Conservation (phyloP, 2,888 invertebrate species). For the Temnothorax unifasciatus region DNA sequence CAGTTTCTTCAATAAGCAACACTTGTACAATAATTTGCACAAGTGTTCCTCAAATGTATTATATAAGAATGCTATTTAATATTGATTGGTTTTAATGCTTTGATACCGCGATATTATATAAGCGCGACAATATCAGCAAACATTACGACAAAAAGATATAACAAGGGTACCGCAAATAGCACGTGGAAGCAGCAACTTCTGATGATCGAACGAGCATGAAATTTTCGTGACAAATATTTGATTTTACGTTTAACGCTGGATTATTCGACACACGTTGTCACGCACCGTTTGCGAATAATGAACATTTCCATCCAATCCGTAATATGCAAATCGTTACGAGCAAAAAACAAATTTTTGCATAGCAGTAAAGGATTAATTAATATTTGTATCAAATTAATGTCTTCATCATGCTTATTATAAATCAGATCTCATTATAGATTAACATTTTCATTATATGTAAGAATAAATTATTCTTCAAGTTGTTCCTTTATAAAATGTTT, state of each 20-base stretch:
- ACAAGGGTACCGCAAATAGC: conserved; percentile 28
- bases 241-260: conserved; percentile 45
- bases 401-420: not conserved
- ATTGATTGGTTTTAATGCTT: not conserved
- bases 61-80: not conserved
- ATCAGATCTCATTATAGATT: not conserved
- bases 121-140: conserved; percentile 1
- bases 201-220: conserved; percentile 24
- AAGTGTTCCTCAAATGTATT: not conserved
- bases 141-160: not conserved
- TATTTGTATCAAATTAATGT: not conserved
- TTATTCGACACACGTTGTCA: conserved; percentile 29
- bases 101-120: conserved; percentile 1
- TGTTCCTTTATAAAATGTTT: not conserved
- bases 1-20: not conserved
- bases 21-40: not conserved
- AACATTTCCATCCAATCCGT: conserved; percentile 13
- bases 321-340: conserved; percentile 10
- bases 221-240: conserved; percentile 57
- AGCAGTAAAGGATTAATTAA: conserved; percentile 9
- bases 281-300: conserved; percentile 26
- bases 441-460: not conserved
- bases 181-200: conserved; percentile 34
- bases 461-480: not conserved
- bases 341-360: conserved; percentile 19